Conservation (phyloP, 1,140 invertebrate species). For the Pteromalus puparum region DNA sequence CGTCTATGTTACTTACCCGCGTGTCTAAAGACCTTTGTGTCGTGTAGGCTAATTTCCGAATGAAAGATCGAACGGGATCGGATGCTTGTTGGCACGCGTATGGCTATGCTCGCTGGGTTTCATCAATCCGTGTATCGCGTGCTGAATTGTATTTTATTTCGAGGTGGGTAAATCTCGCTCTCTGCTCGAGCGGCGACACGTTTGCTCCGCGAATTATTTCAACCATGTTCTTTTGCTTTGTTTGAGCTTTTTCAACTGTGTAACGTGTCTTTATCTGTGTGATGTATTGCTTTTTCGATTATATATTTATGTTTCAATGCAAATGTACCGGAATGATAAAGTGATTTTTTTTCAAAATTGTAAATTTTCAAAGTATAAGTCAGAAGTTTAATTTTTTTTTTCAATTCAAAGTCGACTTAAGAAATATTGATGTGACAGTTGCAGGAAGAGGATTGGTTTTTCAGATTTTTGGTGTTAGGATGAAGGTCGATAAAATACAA, state of each 20-base stretch:
- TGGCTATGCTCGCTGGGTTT: not conserved
- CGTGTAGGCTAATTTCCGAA: slow-evolving; percentile 49
- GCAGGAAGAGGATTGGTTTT: no score
- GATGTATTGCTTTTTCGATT: no score
- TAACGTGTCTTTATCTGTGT: not conserved
- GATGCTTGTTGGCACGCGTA: slow-evolving; percentile 34
- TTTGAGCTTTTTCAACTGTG: not conserved
- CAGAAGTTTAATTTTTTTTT: no score
- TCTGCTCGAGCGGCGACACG: not conserved
- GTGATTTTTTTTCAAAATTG: no score
- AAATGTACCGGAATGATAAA: no score
- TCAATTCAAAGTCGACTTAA: no score
- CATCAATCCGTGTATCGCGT: slow-evolving; percentile 24
- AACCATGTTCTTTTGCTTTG: not conserved
- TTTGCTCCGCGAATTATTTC: slow-evolving; percentile 21
- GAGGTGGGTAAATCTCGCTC: not conserved
- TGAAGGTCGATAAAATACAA: slow-evolving; percentile 4
- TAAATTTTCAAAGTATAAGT: no score
- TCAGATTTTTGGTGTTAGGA: not conserved
- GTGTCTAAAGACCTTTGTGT: slow-evolving; percentile 60
- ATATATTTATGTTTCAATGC: no score
- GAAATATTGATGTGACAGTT: no score
- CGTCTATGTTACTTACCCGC: slow-evolving; percentile 64
- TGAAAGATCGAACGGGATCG: slow-evolving; percentile 55
- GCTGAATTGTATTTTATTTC: not conserved